Evolutionary conservation across 2,797 vertebrate species (phyloP), one percentile per base, ranked within the genome.

Genomic region (Myotis planiceps): DNA sequence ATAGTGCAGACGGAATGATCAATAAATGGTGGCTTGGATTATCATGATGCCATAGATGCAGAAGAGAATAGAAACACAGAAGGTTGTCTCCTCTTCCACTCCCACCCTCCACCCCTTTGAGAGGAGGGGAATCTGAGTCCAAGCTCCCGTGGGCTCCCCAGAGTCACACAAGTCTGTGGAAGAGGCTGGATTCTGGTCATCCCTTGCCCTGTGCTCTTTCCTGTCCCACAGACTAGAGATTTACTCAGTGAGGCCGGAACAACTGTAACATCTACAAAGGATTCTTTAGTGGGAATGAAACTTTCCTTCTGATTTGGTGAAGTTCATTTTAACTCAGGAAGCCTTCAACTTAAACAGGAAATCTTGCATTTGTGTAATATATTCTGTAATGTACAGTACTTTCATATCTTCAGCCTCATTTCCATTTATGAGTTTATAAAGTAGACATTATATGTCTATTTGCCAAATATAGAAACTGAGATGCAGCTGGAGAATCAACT

Each of bases 301-400:
- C 34, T 88, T 93, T 91, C n/a, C 6, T 83, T 58, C 9, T 19
- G 60, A 72, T 72, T 83, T 45, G 65, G 58, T 55, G 2, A 90
- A 65, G 65, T 87, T 80, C 23, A 88, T 5, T 71, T 8, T 76
- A 95, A 94, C 51, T 88, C 93, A 83, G 83, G 45, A 95, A 82
- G 75, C 1, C 69, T 92, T 97, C 29, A 10, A 83, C 65, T 81
- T 69, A 74, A 90, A 92, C 95, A 74, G 37, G n/a, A 92, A 85
- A 23, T 4, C 23, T 81, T 78, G 7, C 12, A 34, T 87, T 90
- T 94, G 69, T 91, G 34, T 93, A 86, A 92, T 75, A 45, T 39
- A 69, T 66, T 92, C 58, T 68, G 13, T 45, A 88, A 76, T 65
- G 34, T 37, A 39, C 21, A 39, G 14, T 65, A 42, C 60, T 91